These are phyloP conservation scores for Lampris incognitus DNA, from an alignment of 2,113 vertebrate genomes.

Conservation along the genomic window DNA sequence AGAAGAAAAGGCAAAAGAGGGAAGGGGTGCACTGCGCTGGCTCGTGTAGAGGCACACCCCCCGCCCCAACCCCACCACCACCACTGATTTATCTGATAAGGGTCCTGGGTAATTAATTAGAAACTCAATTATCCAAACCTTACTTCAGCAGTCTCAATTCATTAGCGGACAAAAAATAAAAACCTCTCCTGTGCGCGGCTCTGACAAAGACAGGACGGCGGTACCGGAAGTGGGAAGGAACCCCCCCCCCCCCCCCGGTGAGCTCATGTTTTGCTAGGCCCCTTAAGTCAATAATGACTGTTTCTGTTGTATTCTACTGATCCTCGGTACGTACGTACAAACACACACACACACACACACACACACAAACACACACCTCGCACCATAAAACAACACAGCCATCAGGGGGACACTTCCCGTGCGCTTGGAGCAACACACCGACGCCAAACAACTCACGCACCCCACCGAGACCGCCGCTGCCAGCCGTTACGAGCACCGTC, in stretches of 20 bases:
- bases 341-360: not conserved
- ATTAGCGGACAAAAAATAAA: constrained; percentile 85
- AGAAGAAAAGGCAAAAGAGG: constrained; percentile 72
- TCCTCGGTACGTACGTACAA: not conserved
- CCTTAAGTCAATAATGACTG: not conserved
- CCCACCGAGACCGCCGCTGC: constrained; percentile 39
- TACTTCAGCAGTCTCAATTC: constrained; percentile 95
- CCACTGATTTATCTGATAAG: constrained; percentile 94
- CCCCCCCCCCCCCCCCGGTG: not conserved
- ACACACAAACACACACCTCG: not conserved
- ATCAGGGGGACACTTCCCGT: constrained; percentile 26
- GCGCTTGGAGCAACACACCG: not conserved
- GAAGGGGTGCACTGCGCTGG: too few species aligned
- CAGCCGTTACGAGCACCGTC: constrained; percentile 47
- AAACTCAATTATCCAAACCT: constrained; percentile 98
- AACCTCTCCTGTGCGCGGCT: constrained; percentile 29
- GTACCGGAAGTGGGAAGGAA: not conserved
- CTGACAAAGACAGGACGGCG: constrained; percentile 8
- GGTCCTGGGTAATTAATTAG: constrained; percentile 99
- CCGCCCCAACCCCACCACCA: constrained; percentile 47
- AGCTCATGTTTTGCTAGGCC: not conserved
- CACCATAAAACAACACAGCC: constrained; percentile 52
- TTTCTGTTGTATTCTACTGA: constrained; percentile 34
- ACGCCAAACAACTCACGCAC: constrained; percentile 17
- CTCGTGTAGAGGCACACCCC: constrained; percentile 72